phyloP scores from a whole-genome alignment of 2,797 vertebrate species.

The Fistularia commersonii region DNA sequence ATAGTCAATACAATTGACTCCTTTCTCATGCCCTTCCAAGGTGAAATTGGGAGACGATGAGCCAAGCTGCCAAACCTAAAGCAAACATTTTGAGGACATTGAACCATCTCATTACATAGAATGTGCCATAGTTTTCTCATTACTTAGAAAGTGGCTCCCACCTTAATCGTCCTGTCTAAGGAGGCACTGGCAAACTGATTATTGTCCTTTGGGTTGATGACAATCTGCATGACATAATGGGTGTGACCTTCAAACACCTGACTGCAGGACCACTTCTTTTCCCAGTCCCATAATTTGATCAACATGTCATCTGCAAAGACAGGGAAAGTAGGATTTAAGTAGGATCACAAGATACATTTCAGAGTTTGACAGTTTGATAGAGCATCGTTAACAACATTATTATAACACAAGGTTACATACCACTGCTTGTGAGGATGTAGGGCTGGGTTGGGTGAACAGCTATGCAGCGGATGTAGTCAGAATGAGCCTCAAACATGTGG shows the following conservation, averaged over 20 bases:
- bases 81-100: constrained; percentile 9
- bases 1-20: constrained; percentile 97
- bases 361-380: no score
- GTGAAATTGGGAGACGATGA: constrained; percentile 98
- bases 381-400: no score
- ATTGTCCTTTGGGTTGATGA: constrained; percentile 98
- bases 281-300: constrained; percentile 99
- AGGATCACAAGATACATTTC: not conserved
- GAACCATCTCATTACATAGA: not conserved
- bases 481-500: constrained; percentile 98
- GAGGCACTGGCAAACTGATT: constrained; percentile 98
- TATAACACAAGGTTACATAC: constrained; percentile 65
- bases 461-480: constrained; percentile 97
- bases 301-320: constrained; percentile 91
- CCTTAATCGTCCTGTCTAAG: constrained; percentile 96
- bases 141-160: constrained; percentile 37
- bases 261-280: constrained; percentile 97
- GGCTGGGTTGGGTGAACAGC: constrained; percentile 97
- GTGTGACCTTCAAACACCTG: constrained; percentile 99
- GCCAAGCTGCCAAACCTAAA: constrained; percentile 95
- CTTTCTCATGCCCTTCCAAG: constrained; percentile 96
- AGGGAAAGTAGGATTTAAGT: constrained; percentile 28
- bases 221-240: constrained; percentile 98
- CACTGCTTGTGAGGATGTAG: constrained; percentile 98
- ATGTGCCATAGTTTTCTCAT: not conserved